Evolutionary conservation across 2,113 vertebrate species (phyloP), one percentile per base, ranked within the genome.

Genomic region (Nothoprocta perdicaria): DNA sequence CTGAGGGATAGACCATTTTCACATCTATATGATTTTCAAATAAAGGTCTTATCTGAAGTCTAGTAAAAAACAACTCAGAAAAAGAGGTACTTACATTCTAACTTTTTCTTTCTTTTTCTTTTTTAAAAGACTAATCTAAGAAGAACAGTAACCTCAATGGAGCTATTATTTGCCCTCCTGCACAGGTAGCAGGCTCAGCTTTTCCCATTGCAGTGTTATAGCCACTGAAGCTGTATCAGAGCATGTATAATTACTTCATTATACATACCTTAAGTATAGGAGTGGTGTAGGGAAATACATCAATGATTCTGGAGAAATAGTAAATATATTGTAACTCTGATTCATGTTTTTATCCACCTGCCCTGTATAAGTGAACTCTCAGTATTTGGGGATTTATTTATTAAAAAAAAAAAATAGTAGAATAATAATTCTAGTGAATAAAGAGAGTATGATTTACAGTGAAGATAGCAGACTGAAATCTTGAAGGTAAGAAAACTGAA

Each of bases 221-320:
- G 65, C 68, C 76, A 91, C 43, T 68, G 84, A 88, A 95, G 95
- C 88, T 96, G 93, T 92, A 94, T 80, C 71, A 88, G 84, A 92
- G 71, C 55, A 90, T 89, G 93, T 90, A 93, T 90, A 95, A 95
- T 94, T 94, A 94, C 93, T 94, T 94, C 95, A 95, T 95, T 96
- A 92, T 91, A 94, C 92, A 88, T 95, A 82, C 88, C 84, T 88
- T 87, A 92, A 86, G 84, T 93, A 72, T 78, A 90, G 41, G 67
- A 38, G 60, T 83, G 23, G 48, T 57, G 31, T 31, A n/a, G 35
- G 73, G 85, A 24, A 14, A 46, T 84, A 57, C 10, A 91, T 80
- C 76, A 92, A 62, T 83, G 87, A 72, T 67, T 92, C 72, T 84
- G 21, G 74, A 58, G 38, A 69, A 53, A 84, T 45, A 84, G 62